Percentiles rank a stretch among this genome's conserved stretches.
phyloP scores from a whole-genome alignment of 2,888 invertebrate genomes.

The Lithophane semibrunnea region DNA sequence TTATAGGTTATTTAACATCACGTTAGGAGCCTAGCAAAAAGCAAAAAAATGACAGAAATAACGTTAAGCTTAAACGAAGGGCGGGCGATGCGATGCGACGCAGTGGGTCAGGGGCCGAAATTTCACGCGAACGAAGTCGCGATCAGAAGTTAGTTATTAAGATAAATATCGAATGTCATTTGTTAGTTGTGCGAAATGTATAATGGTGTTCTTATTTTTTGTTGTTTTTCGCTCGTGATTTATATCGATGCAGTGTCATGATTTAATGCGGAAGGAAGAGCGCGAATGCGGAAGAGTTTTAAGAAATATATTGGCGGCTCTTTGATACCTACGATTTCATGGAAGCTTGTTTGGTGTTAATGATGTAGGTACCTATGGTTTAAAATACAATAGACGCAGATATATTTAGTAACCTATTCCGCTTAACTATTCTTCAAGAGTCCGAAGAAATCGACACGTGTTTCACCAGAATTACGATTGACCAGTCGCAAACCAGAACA shows the following conservation, averaged over 20 bases:
- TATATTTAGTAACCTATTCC: too few relatives aligned
- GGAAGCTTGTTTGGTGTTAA: background rate
- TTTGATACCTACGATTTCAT: constrained; percentile 10
- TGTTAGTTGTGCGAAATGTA: constrained; percentile 39
- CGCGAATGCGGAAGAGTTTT: constrained; percentile 2
- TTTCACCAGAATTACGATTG: too few relatives aligned
- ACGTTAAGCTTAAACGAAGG: background rate
- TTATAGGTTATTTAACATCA: background rate
- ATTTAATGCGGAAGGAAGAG: constrained; percentile 30
- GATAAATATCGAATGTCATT: constrained; percentile 61
- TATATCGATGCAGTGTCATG: constrained; percentile 40
- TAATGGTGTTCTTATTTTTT: constrained; percentile 51
- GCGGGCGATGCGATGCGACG: background rate
- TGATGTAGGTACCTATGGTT: background rate
- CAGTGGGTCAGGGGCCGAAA: background rate
- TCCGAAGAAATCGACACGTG: too few relatives aligned
- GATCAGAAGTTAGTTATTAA: constrained; percentile 38
- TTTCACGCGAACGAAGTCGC: background rate
- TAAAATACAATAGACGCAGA: too few relatives aligned
- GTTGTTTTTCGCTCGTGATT: constrained; percentile 41
- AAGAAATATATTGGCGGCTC: constrained; percentile 28
- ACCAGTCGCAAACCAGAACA: too few relatives aligned
- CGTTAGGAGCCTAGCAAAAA: background rate
- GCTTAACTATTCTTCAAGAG: too few relatives aligned
- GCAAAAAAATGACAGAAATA: background rate